Conservation (phyloP, 2,113 vertebrate genomes). For the Heteronetta atricapilla region DNA sequence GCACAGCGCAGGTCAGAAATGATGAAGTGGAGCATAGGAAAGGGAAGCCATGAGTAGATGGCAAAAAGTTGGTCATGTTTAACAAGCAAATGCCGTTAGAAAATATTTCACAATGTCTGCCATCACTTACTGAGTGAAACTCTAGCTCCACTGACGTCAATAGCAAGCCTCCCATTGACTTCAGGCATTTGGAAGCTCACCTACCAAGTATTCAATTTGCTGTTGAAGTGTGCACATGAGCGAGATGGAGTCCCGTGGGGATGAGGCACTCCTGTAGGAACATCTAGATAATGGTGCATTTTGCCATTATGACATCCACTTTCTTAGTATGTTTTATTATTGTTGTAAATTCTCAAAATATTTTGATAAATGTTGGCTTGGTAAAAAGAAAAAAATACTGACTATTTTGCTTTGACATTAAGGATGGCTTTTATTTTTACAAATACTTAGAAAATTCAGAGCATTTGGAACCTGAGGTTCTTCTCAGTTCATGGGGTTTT, state of each 20-base stretch:
- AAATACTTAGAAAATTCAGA: neutral
- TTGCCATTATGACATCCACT: neutral
- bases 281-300: neutral
- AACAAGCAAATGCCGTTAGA: neutral
- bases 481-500: neutral
- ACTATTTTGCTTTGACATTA: neutral
- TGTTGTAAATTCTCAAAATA: accelerated
- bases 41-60: neutral
- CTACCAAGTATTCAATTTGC: neutral
- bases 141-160: neutral
- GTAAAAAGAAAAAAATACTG: neutral
- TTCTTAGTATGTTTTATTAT: neutral
- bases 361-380: neutral
- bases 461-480: neutral
- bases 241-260: accelerated
- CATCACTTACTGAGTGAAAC: neutral
- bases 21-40: neutral
- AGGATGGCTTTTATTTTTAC: neutral
- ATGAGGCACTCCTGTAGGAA: neutral
- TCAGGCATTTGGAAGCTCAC: neutral
- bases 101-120: neutral
- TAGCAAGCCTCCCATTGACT: neutral
- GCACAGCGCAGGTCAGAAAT: neutral
- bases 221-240: neutral
- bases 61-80: neutral